Evolutionary conservation across 1,140 invertebrate species (phyloP).

Genomic region (Diorhabda elongata): DNA sequence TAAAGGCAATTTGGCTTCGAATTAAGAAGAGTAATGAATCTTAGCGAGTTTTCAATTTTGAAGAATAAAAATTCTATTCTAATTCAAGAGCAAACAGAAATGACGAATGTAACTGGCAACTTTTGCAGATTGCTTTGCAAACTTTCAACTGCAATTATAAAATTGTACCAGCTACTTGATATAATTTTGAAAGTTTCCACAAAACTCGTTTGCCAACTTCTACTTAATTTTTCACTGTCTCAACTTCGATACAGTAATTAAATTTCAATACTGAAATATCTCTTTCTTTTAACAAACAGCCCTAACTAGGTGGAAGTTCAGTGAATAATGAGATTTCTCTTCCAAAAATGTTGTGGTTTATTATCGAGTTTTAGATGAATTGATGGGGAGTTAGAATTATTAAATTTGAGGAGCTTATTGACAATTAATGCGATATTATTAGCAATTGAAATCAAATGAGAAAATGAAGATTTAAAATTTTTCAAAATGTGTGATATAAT

Average conservation of each 20-base stretch:
- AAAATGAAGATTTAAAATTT: too few relatives aligned
- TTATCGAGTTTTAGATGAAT: too few relatives aligned
- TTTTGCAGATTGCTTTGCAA: constrained; percentile 10
- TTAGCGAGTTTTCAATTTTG: neutral
- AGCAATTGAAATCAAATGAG: too few relatives aligned
- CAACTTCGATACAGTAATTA: constrained; percentile 13
- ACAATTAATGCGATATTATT: too few relatives aligned
- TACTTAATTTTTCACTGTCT: constrained; percentile 12
- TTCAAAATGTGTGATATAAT: too few relatives aligned
- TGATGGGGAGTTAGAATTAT: too few relatives aligned
- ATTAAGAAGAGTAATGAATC: neutral
- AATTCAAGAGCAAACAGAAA: constrained; percentile 8
- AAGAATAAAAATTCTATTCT: neutral
- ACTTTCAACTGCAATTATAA: constrained; percentile 17
- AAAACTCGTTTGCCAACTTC: constrained; percentile 4
- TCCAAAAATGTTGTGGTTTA: too few relatives aligned
- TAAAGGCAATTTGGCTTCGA: neutral
- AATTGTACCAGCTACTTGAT: constrained; percentile 12
- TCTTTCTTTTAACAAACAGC: neutral
- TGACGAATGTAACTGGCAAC: constrained; percentile 10
- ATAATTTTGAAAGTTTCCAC: constrained; percentile 9
- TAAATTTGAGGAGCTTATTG: too few relatives aligned
- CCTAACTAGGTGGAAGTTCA: neutral
- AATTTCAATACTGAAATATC: neutral
- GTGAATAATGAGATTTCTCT: neutral